A percentile compares a stretch with the other conserved stretches of the same genome.
phyloP scores from a whole-genome alignment of 2,113 vertebrate genomes.

The Aptenodytes forsteri region DNA sequence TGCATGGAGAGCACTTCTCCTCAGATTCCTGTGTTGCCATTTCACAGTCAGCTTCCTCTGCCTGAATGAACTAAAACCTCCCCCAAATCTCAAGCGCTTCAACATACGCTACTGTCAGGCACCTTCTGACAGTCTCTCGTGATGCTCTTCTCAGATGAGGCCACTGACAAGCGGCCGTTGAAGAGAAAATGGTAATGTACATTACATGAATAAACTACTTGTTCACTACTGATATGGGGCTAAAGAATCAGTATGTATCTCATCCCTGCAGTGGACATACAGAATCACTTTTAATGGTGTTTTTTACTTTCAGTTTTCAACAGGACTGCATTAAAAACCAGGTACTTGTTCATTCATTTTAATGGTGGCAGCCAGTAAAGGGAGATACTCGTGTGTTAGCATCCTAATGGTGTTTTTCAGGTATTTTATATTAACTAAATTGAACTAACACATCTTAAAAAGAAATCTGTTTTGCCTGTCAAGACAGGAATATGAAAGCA shows the following conservation, averaged over 20 bases:
- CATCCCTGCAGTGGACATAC: neutral
- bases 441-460: neutral
- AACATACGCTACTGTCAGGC: neutral
- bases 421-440: neutral
- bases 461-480: neutral
- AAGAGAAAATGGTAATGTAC: neutral
- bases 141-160: neutral
- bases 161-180: neutral
- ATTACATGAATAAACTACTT: neutral
- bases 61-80: neutral
- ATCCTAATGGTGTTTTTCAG: neutral
- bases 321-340: neutral
- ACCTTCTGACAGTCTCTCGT: neutral
- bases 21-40: neutral
- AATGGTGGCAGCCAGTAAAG: neutral
- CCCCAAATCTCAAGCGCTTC: neutral
- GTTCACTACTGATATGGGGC: neutral
- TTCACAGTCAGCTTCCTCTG: neutral
- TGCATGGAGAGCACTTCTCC: neutral
- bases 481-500: neutral
- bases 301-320: neutral
- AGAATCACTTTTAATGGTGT: neutral
- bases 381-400: neutral
- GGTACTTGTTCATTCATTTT: neutral
- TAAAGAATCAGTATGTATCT: neutral